These are phyloP conservation scores for Leiothrix lutea DNA, from an alignment of 2,113 vertebrate species.

Conservation along the genomic window DNA sequence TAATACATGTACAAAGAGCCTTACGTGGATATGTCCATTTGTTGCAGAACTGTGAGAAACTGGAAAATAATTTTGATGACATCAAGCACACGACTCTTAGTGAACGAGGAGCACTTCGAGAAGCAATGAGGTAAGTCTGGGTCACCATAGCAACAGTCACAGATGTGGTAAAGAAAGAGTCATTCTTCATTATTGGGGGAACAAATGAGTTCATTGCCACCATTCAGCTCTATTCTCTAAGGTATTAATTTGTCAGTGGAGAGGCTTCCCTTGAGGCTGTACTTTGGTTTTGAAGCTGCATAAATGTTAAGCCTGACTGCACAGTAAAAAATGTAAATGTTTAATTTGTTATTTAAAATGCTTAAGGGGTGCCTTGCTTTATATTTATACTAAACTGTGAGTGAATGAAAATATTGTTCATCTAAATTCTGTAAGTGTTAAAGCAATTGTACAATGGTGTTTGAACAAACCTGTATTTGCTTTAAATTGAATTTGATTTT, in stretches of 20 bases:
- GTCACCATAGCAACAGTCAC: slow-evolving; percentile 92
- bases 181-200: slow-evolving; percentile 94
- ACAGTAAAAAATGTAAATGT: slow-evolving; percentile 87
- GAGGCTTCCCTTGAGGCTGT: slow-evolving; percentile 82
- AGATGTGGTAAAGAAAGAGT: slow-evolving; percentile 88
- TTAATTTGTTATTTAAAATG: slow-evolving; percentile 85
- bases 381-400: slow-evolving; percentile 81
- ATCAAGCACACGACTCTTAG: slow-evolving; percentile 94
- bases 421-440: slow-evolving; percentile 72
- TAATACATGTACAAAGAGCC: slow-evolving; percentile 35
- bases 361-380: slow-evolving; percentile 82
- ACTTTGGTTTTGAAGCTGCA: slow-evolving; percentile 83
- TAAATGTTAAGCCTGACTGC: slow-evolving; percentile 84
- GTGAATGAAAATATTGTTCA: slow-evolving; percentile 77
- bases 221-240: slow-evolving; percentile 86
- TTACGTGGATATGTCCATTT: slow-evolving; percentile 54
- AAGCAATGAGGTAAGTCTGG: slow-evolving; percentile 91
- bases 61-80: slow-evolving; percentile 98
- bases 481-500: slow-evolving; percentile 73
- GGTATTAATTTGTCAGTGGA: slow-evolving; percentile 90
- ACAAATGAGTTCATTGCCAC: slow-evolving; percentile 93
- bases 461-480: slow-evolving; percentile 47
- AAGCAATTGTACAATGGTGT: slow-evolving; percentile 30
- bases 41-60: slow-evolving; percentile 82
- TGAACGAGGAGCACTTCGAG: slow-evolving; percentile 89